Evolutionary conservation across 1,140 invertebrate genomes (phyloP).

Genomic region (Heliothis virescens): DNA sequence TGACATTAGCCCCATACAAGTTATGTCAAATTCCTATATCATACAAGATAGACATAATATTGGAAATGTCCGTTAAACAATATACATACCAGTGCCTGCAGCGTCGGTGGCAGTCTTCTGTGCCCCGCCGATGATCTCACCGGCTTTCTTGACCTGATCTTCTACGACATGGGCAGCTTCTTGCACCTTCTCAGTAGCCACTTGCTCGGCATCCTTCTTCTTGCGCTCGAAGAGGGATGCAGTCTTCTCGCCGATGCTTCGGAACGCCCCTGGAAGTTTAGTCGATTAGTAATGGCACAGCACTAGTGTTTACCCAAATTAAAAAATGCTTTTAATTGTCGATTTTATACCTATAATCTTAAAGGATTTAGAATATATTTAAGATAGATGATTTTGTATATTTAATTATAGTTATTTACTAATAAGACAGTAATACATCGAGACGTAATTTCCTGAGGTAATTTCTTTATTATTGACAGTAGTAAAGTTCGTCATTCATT

Average conservation of each 20-base stretch:
- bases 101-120: constrained; percentile 85
- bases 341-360: too few species aligned
- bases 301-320: not conserved
- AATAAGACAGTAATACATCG: too few species aligned
- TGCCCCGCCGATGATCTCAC: constrained; percentile 85
- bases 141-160: constrained; percentile 87
- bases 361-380: too few species aligned
- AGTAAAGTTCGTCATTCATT: too few species aligned
- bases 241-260: constrained; percentile 88
- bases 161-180: constrained; percentile 87
- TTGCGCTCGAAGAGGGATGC: constrained; percentile 88
- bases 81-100: constrained; percentile 68
- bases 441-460: too few species aligned
- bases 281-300: constrained; percentile 32
- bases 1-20: too few species aligned
- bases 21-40: too few species aligned
- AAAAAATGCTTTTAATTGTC: not conserved
- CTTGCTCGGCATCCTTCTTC: constrained; percentile 88
- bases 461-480: too few species aligned
- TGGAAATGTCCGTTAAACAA: too few species aligned
- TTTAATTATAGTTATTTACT: too few species aligned
- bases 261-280: constrained; percentile 85
- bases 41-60: too few species aligned
- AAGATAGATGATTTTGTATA: too few species aligned
- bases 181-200: constrained; percentile 86